phyloP scores from a whole-genome alignment of 2,888 invertebrate species.

The Dioctria linearis region DNA sequence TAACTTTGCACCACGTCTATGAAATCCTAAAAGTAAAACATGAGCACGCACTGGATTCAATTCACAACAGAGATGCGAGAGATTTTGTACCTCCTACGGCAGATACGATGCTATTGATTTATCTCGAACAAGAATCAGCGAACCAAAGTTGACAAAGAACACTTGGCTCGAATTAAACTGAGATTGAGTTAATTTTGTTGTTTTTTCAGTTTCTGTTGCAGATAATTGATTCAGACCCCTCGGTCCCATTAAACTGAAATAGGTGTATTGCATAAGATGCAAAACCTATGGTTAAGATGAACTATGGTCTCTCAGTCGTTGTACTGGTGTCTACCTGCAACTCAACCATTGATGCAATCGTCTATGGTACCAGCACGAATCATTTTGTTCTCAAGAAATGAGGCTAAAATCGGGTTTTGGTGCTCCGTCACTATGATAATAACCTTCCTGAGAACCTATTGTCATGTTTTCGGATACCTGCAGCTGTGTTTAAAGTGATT shows the following conservation, averaged over 20 bases:
- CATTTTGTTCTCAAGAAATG: not conserved
- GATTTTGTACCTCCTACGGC: constrained; percentile 30
- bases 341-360: not conserved
- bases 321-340: too few relatives aligned
- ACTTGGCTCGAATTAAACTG: constrained; percentile 2
- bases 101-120: constrained; percentile 28
- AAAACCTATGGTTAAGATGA: not conserved
- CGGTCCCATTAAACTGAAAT: constrained; percentile 10
- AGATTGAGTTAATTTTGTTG: not conserved
- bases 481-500: not conserved
- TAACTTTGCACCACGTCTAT: constrained; percentile 39
- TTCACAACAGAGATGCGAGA: constrained; percentile 23
- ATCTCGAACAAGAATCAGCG: constrained; percentile 35
- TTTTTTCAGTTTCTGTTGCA: not conserved
- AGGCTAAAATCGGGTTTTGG: constrained; percentile 28
- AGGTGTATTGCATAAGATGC: constrained; percentile 11
- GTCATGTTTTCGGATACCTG: constrained; percentile 12
- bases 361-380: not conserved
- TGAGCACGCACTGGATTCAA: constrained; percentile 39
- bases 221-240: constrained; percentile 28
- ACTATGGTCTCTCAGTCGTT: not conserved
- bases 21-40: constrained; percentile 33
- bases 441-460: constrained; percentile 37
- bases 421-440: constrained; percentile 24
- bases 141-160: constrained; percentile 31